These are phyloP conservation scores for Carterocephalus palaemon DNA, from an alignment of 2,888 invertebrate species.

Conservation along the genomic window DNA sequence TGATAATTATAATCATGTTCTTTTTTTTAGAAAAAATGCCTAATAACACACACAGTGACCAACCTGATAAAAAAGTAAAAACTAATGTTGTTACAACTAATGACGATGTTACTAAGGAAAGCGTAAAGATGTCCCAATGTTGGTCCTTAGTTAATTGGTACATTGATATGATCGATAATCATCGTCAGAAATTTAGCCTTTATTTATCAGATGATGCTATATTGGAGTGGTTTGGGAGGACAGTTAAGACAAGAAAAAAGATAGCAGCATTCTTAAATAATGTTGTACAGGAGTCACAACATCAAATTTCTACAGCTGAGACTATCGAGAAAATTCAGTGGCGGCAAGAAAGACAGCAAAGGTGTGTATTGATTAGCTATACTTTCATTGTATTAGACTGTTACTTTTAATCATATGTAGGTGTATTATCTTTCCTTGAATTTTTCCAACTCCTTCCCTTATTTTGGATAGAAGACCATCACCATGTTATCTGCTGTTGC, in stretches of 20 bases:
- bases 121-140: constrained; percentile 42
- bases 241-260: constrained; percentile 78
- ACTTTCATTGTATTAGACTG: too few relatives aligned
- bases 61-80: constrained; percentile 32
- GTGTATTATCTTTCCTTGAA: too few relatives aligned
- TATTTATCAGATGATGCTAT: constrained; percentile 74
- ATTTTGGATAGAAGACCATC: too few relatives aligned
- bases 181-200: constrained; percentile 65
- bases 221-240: constrained; percentile 83
- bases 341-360: constrained; percentile 46
- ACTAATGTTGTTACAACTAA: constrained; percentile 21
- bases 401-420: too few relatives aligned
- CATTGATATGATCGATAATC: constrained; percentile 71
- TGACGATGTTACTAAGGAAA: constrained; percentile 42
- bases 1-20: too few relatives aligned
- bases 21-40: constrained; percentile 53
- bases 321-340: constrained; percentile 57
- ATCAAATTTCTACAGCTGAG: constrained; percentile 69
- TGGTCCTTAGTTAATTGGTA: constrained; percentile 69
- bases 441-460: too few relatives aligned
- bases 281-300: constrained; percentile 73
- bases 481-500: too few relatives aligned
- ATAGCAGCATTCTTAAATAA: constrained; percentile 77
- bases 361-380: constrained; percentile 55
- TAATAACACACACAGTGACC: constrained; percentile 35